These are phyloP conservation scores for Parotia lawesii DNA, from an alignment of 2,113 vertebrate species.

Conservation along the genomic window DNA sequence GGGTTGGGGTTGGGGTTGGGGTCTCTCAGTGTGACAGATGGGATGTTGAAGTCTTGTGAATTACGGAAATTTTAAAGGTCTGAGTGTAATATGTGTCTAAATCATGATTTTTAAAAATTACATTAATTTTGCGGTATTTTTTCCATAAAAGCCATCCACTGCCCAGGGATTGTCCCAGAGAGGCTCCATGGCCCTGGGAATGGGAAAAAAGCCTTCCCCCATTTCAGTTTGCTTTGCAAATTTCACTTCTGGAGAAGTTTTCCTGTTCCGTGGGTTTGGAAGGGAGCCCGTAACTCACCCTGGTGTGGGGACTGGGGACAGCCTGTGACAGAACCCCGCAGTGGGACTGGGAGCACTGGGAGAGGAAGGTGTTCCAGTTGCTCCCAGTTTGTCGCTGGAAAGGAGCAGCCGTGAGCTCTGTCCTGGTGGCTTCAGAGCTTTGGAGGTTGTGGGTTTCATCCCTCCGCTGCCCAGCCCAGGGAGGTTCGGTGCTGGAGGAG, in stretches of 20 bases:
- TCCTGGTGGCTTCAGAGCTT: not conserved
- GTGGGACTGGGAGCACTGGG: not conserved
- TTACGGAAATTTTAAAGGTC: not conserved
- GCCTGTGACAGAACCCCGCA: not conserved
- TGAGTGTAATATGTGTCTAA: not conserved
- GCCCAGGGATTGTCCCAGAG: not conserved
- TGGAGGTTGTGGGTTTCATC: not conserved
- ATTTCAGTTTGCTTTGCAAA: no score
- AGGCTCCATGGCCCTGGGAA: not conserved
- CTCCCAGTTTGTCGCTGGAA: not conserved
- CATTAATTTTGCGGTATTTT: not conserved
- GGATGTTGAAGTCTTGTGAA: not conserved
- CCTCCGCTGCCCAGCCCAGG: not conserved
- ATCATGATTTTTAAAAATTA: rapidly evolving
- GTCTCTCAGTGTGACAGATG: not conserved
- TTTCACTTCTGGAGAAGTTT: not conserved
- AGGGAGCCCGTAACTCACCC: not conserved
- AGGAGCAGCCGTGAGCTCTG: not conserved
- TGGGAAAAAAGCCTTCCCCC: not conserved
- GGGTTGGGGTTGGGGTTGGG: no score
- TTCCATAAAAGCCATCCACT: not conserved
- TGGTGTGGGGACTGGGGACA: not conserved
- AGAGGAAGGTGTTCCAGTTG: not conserved
- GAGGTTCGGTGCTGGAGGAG: not conserved
- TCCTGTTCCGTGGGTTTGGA: not conserved